A percentile compares a stretch with the other conserved stretches of the same genome.
Conservation (phyloP, 1,140 invertebrate species). For the Galleria mellonella region DNA sequence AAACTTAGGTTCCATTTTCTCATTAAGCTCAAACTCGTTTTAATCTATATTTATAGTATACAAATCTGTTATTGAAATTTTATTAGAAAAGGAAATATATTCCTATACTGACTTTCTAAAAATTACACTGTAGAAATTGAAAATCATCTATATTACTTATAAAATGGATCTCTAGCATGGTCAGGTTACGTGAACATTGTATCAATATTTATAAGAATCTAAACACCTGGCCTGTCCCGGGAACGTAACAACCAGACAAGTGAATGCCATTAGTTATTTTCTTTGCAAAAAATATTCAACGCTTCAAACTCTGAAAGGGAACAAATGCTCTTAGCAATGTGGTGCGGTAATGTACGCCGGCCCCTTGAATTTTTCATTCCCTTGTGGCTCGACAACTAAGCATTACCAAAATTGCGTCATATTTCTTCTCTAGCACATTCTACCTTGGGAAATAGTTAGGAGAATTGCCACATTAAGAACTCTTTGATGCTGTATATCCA, state of each 20-base stretch:
- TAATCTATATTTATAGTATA: no score
- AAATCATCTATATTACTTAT: no score
- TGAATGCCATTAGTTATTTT: constrained; percentile 34
- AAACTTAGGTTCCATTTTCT: no score
- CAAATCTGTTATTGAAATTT: no score
- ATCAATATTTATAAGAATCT: no score
- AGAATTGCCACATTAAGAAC: constrained; percentile 45
- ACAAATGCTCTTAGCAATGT: constrained; percentile 65
- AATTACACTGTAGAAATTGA: no score
- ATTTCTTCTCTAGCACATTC: constrained; percentile 67
- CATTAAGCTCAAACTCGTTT: no score
- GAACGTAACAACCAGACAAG: background rate
- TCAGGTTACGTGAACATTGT: no score
- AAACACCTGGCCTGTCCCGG: no score
- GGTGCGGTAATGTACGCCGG: constrained; percentile 58
- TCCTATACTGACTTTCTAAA: no score
- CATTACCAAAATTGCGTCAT: constrained; percentile 73
- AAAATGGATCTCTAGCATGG: no score
- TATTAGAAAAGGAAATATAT: no score
- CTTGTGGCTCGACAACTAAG: constrained; percentile 67
- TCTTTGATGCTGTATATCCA: background rate
- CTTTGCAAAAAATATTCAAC: constrained; percentile 42
- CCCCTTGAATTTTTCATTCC: constrained; percentile 73
- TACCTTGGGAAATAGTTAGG: constrained; percentile 56
- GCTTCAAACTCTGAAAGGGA: constrained; percentile 36